Base-by-base conservation (phyloP, 2,888 invertebrate species). In the Shargacucullia verbasci region DNA sequence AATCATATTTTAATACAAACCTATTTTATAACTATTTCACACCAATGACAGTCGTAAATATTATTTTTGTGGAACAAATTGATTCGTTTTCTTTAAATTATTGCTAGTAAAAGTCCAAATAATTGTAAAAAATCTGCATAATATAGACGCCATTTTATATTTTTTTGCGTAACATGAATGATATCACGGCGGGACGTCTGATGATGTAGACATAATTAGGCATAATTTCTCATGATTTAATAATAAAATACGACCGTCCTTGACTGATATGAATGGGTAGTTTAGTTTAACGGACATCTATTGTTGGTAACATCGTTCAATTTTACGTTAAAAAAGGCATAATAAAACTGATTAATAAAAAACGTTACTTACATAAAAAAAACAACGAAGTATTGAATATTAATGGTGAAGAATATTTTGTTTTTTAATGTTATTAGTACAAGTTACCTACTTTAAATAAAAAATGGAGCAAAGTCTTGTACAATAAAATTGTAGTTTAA, bases 71-170 rank as follows among this genome's bases (percentile, higher is more conserved):
- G 52, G 54, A 59, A 10, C 20, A 55, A 49, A 70, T 74, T 66
- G 69, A 59, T 62, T 63, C 64, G 59, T 71, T 68, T 40, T 48
- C 40, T 35, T 54, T 70, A 75, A 79, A 59, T 71, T 79, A 79
- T 71, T 55, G 78, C 48, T 65, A 61, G 59, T 79, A 72, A 80
- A 79, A 65, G 61, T 72, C 72, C 38, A 65, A 65, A 70, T 69
- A 66, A 64, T 64, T 61, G 56, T 64, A 44, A 37, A 50, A 49
- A 48, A 58, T 44, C 13, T 49, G 33, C 0, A 25, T 15, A 15
- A 8, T 10, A 3, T 20, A 25, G 12, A 25, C 47, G 59, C 59
- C 56, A 66, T 70, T 15, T 67, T 59, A 57, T 6, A 8, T 48
- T 53, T 43, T 59, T 70, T 59, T 12, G 57, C 45, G 12, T 48